These are phyloP conservation scores for Tipula vernalis DNA, from an alignment of 2,888 invertebrate species.

Conservation along the genomic window DNA sequence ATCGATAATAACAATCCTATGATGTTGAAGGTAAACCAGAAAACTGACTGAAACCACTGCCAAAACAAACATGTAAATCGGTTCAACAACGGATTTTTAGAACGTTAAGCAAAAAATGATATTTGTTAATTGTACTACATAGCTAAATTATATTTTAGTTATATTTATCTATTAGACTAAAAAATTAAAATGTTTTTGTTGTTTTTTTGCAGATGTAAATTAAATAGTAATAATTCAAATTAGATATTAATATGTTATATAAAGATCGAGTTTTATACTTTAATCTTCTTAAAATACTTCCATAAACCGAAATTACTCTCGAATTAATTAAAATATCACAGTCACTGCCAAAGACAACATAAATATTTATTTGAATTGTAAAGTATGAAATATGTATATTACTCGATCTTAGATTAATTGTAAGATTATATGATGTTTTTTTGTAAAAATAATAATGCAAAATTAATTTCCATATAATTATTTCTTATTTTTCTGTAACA, in stretches of 20 bases:
- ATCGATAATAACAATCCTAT: constrained; percentile 6
- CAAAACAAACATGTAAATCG: not conserved
- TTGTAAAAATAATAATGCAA: not conserved
- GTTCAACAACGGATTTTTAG: not conserved
- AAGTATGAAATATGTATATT: not conserved
- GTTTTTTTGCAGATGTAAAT: not conserved
- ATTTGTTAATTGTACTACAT: not conserved
- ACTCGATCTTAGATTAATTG: not conserved
- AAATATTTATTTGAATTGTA: not conserved
- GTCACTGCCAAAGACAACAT: not conserved
- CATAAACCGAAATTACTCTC: not conserved
- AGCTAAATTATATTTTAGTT: not conserved
- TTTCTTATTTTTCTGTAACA: not conserved
- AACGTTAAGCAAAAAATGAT: not conserved
- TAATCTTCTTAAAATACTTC: not conserved
- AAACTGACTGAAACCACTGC: not conserved
- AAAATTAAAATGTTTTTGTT: not conserved
- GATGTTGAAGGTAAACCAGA: not conserved
- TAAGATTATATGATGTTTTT: not conserved
- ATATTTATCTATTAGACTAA: not conserved
- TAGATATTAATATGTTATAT: not conserved
- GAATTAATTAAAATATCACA: not conserved
- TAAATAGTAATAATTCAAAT: not conserved
- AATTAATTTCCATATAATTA: not conserved
- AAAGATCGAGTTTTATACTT: not conserved